These are phyloP conservation scores for Leptopilina syphax DNA, from an alignment of 2,888 invertebrate genomes.

Conservation along the genomic window DNA sequence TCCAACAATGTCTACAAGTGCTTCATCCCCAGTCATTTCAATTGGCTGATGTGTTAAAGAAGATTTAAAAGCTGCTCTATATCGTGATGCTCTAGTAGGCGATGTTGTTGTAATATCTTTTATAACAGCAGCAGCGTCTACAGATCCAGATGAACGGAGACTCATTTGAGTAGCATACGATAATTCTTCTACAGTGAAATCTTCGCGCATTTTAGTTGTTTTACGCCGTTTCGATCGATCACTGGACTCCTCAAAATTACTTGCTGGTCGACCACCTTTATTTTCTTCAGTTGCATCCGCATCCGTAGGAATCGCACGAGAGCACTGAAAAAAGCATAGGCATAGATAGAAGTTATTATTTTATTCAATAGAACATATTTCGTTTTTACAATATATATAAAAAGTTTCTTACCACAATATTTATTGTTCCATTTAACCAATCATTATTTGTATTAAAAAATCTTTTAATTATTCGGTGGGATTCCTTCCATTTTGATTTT, in stretches of 20 bases:
- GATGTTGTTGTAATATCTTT: slow-evolving; percentile 45
- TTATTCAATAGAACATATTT: not conserved
- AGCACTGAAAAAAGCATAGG: not conserved
- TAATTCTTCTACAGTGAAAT: slow-evolving; percentile 38
- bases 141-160: slow-evolving; percentile 52
- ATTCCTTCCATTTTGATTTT: not conserved
- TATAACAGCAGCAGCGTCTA: slow-evolving; percentile 50
- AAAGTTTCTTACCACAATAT: not conserved
- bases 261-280: slow-evolving; percentile 30
- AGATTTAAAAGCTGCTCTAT: slow-evolving; percentile 35
- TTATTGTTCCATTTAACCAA: not conserved
- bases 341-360: not conserved
- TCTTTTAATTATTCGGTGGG: not conserved
- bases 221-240: slow-evolving; percentile 42
- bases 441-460: not conserved
- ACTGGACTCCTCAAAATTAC: slow-evolving; percentile 27
- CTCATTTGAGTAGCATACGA: slow-evolving; percentile 54
- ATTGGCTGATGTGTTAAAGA: slow-evolving; percentile 17
- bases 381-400: not conserved
- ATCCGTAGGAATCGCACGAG: not conserved
- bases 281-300: not conserved
- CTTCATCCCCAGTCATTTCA: slow-evolving; percentile 35
- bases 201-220: slow-evolving; percentile 23
- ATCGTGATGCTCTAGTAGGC: slow-evolving; percentile 43
- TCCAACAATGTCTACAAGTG: slow-evolving; percentile 49